Evolutionary conservation across 2,888 invertebrate species (phyloP), one percentile per base, ranked within the genome.

Genomic region (Tigriopus californicus): DNA sequence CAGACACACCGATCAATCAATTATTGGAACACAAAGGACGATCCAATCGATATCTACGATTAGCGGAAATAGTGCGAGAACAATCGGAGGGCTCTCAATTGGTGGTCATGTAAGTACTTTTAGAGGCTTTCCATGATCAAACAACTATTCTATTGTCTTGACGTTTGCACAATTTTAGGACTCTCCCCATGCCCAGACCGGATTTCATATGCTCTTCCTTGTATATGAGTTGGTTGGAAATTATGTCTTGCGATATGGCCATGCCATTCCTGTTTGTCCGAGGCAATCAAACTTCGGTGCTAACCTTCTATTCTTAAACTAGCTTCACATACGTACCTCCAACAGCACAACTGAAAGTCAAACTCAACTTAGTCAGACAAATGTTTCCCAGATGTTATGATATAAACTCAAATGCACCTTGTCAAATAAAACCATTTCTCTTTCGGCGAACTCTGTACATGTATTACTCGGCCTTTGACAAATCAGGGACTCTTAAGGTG

Each of bases 171-270:
- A 62, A 44, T 66, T 70, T 22, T 67, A 84, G 83, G 79, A 94
- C 95, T 6, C 75, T 95, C 62, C 94, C 94, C 33, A 88, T 94
- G 82, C 92, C 94, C 1, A 78, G 90, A 64, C 90, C 91, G 65
- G 88, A 85, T 49, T 83, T 84, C 0, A 84, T 91, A 58, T 88
- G 91, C 1, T 86, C 92, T 1, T 83, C 88, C 1, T 74, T 95
- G 55, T 95, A 94, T 74, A 87, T 94, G 88, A 85, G 90, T 13
- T 97, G 95, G 95, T 72, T 97, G 66, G 95, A 95, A 74, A 80
- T 83, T 67, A 75, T 97, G 66, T 89, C 91, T 33, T 79, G 78
- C 65, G 83, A 85, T 69, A 79, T 95, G 74, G 92, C 91, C 33
- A 92, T 91, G 42, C 92, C 95, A 0, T 83, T 88, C 69, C 76